Base-by-base conservation (phyloP, 1,140 invertebrate species). In the Hestina assimilis region DNA sequence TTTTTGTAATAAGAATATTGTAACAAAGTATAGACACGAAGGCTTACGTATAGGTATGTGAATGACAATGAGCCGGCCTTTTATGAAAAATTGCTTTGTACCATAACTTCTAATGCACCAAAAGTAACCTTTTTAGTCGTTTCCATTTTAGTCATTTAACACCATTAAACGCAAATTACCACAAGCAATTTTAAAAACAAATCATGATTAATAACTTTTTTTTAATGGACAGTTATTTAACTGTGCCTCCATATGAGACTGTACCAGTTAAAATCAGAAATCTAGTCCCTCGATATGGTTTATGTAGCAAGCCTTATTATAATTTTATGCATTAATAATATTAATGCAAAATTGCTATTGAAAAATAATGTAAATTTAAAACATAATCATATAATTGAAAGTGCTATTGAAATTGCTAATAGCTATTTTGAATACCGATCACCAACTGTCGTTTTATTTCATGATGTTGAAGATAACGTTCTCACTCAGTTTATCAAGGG, bases 361-460 rank as follows among this genome's bases (percentile, higher is more conserved):
- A 3, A 31, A 31, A 38, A 38, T 24, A 14, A 64, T 6, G 26
- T 47, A 35, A 57, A 46, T 38, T 20, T 47, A 21, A 51, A 21
- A 43, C 11, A 54, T 19, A 43, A 55, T 8, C 8, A 38, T 5
- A 41, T 66, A 7, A 46, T 66, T 19, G 11, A 62, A 35, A 51
- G 46, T 15, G 66, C 65, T 12, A 46, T 64, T 14, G 51, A 71
- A 54, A 61, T 79, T 48, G 66, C 69, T 14, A 79, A 79, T 31
- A 31, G 6, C 23, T 58, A 74, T 54, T 76, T 79, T 47, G 66
- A 75, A 41, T 61, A 59, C 40, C 52, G 71, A 67, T 66, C 53
- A 46, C 48, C 65, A 41, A 76, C 73, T 14, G 59, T 70, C 0
- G 28, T 75, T 5, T 20, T 74, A 8, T 60, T 52, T 4, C 59